Percentiles rank a stretch among this genome's conserved stretches.
Evolutionary conservation across 2,888 invertebrate genomes (phyloP).

Genomic region (Nemotelus pantherinus): DNA sequence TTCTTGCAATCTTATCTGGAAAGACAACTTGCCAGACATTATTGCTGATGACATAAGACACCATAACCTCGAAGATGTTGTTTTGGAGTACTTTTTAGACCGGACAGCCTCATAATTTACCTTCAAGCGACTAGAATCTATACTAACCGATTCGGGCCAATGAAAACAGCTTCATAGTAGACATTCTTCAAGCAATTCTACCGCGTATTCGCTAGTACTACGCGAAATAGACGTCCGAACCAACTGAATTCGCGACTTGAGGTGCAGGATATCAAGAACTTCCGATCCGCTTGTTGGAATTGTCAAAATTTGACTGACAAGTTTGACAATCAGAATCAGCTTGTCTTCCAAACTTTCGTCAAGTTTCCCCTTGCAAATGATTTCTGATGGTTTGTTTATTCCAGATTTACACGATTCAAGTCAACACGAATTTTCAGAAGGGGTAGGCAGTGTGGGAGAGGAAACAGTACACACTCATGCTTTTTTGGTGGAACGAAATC

Average conservation of each 20-base stretch:
- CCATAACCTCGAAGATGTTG: conserved; percentile 59
- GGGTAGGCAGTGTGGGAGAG: too few relatives aligned
- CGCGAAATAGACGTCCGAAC: too few relatives aligned
- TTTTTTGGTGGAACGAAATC: too few relatives aligned
- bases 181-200: conserved; percentile 44
- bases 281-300: neutral
- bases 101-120: neutral
- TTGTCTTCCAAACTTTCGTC: conserved; percentile 1
- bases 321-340: conserved; percentile 21
- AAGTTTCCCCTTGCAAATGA: neutral
- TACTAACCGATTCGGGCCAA: conserved; percentile 59
- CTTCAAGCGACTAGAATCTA: conserved; percentile 38
- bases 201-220: too few relatives aligned
- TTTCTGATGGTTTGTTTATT: conserved; percentile 8
- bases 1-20: too few relatives aligned
- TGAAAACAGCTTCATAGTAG: conserved; percentile 58
- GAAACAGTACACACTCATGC: too few relatives aligned
- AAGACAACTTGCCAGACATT: too few relatives aligned
- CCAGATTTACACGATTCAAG: neutral
- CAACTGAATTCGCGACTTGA: neutral
- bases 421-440: neutral
- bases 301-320: neutral
- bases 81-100: neutral
- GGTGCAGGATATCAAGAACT: neutral
- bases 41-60: conserved; percentile 61